phyloP scores from a whole-genome alignment of 2,888 invertebrate species.

The Heteropelma amictum region DNA sequence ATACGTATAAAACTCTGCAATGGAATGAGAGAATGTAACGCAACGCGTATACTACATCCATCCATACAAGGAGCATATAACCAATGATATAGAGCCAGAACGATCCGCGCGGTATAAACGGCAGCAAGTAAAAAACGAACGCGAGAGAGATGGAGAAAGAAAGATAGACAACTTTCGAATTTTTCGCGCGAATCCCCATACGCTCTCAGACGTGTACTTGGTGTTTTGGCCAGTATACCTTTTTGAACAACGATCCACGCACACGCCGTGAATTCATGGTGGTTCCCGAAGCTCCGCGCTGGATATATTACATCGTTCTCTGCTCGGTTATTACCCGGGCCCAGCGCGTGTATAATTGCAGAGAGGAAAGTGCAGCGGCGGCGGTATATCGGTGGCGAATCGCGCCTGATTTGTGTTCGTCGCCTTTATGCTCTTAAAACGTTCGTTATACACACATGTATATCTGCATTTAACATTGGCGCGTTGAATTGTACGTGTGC shows the following conservation, averaged over 20 bases:
- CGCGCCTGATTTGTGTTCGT: conserved; percentile 65
- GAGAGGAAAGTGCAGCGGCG: conserved; percentile 53
- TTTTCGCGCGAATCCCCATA: neutral
- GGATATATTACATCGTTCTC: conserved; percentile 73
- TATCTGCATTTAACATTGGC: conserved; percentile 4
- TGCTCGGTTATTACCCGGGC: conserved; percentile 72
- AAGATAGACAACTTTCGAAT: conserved; percentile 37
- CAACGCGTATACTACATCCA: too few relatives aligned
- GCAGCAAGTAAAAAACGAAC: conserved; percentile 22
- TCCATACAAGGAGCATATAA: conserved; percentile 15
- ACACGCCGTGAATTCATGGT: conserved; percentile 65
- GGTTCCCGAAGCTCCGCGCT: conserved; percentile 58
- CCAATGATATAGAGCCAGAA: conserved; percentile 45
- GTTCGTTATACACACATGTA: neutral
- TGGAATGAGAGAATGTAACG: conserved; percentile 16
- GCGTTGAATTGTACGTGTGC: conserved; percentile 48
- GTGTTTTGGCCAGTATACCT: conserved; percentile 24
- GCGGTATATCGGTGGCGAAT: conserved; percentile 40
- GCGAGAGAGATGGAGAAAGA: conserved; percentile 50
- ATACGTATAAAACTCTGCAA: neutral
- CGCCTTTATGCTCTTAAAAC: conserved; percentile 36
- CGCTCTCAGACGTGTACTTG: too few relatives aligned
- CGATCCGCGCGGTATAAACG: conserved; percentile 26
- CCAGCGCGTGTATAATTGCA: conserved; percentile 67
- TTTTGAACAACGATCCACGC: conserved; percentile 14